phyloP scores from a whole-genome alignment of 1,140 invertebrate genomes.

The Schlechtendalia chinensis region DNA sequence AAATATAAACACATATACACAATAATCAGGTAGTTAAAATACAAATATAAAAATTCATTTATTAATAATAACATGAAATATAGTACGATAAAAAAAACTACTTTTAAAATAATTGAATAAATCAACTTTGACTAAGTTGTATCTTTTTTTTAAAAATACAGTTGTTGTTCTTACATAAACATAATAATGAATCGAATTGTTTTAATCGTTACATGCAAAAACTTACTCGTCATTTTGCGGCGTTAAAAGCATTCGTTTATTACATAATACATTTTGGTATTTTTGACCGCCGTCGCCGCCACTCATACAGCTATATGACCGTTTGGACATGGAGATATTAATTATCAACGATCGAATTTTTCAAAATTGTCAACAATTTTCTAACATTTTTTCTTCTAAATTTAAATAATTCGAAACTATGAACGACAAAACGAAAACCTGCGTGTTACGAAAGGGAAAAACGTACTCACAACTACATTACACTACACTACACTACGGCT shows the following conservation, averaged over 20 bases:
- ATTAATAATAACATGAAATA: too few relatives aligned
- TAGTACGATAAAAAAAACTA: too few relatives aligned
- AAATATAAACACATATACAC: too few relatives aligned
- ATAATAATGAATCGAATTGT: too few relatives aligned
- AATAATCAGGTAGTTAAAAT: too few relatives aligned
- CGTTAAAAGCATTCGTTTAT: constrained; percentile 39
- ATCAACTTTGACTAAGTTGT: too few relatives aligned
- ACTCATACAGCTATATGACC: background rate
- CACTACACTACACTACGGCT: background rate
- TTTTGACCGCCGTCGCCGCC: background rate
- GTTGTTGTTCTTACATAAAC: too few relatives aligned
- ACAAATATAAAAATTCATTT: too few relatives aligned
- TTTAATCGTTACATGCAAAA: background rate
- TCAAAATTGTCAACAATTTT: background rate
- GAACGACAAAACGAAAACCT: background rate
- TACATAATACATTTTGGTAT: background rate
- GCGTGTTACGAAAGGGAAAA: background rate
- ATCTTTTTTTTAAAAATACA: too few relatives aligned
- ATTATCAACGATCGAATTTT: background rate
- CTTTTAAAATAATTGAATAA: too few relatives aligned
- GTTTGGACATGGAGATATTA: constrained; percentile 31
- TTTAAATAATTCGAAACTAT: background rate
- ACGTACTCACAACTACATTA: background rate
- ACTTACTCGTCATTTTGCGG: constrained; percentile 32
- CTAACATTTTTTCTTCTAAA: background rate